A percentile compares a stretch with the other conserved stretches of the same genome.
These are phyloP conservation scores for Chaenogobius annularis DNA, from an alignment of 2,113 vertebrate species.

Conservation along the genomic window DNA sequence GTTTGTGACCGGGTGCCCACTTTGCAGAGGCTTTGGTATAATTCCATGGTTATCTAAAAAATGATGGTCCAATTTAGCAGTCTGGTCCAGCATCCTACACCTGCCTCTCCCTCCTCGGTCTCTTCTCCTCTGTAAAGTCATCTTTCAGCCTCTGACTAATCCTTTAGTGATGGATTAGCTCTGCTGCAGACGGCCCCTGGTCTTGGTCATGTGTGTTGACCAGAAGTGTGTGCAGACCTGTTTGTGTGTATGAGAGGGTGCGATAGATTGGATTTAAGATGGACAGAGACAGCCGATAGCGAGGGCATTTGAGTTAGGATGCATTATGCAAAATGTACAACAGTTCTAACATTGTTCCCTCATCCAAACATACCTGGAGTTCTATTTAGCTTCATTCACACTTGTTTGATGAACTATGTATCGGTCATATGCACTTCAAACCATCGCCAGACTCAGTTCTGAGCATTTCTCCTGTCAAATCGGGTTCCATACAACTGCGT, in stretches of 20 bases:
- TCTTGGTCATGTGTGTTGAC: background rate
- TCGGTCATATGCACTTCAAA: too few relatives aligned
- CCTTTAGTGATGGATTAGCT: conserved; percentile 6
- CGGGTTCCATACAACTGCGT: too few relatives aligned
- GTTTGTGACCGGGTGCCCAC: background rate
- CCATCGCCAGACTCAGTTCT: too few relatives aligned
- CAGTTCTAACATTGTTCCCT: too few relatives aligned
- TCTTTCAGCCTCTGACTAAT: conserved; percentile 9
- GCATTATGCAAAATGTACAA: too few relatives aligned
- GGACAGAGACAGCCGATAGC: background rate
- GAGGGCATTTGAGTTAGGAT: background rate
- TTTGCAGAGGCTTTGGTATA: background rate
- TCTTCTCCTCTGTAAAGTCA: background rate
- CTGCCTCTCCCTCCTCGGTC: background rate
- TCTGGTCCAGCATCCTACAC: background rate
- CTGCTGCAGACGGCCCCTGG: background rate
- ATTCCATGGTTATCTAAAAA: background rate
- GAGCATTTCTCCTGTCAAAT: too few relatives aligned
- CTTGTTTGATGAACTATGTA: too few relatives aligned
- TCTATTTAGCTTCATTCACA: too few relatives aligned
- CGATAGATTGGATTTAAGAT: background rate
- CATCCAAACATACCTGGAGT: too few relatives aligned
- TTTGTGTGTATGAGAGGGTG: background rate
- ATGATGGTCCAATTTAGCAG: background rate
- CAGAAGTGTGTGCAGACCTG: background rate